A percentile compares a stretch with the other conserved stretches of the same genome.
These are phyloP conservation scores for Lophotriccus pileatus DNA, from an alignment of 2,797 vertebrate species.

Conservation along the genomic window DNA sequence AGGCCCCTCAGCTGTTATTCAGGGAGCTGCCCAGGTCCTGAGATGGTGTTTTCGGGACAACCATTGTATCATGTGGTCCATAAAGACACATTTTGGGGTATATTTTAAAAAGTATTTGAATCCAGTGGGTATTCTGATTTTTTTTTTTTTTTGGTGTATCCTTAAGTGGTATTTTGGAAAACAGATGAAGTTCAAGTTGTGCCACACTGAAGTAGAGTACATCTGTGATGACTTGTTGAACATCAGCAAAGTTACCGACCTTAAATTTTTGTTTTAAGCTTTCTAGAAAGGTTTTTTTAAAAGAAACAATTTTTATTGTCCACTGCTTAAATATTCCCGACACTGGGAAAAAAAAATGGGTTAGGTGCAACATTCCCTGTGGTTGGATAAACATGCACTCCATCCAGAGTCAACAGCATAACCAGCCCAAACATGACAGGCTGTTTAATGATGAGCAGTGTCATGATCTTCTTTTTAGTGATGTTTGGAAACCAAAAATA, in stretches of 20 bases:
- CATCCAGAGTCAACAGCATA: background rate
- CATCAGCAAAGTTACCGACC: background rate
- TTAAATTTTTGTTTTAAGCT: conserved; percentile 11
- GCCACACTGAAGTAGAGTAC: background rate
- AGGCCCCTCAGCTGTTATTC: background rate
- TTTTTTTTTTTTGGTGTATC: background rate
- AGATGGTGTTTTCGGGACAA: background rate
- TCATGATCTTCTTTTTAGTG: conserved; percentile 1
- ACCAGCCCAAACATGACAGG: background rate
- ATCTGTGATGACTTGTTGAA: background rate
- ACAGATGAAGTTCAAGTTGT: background rate
- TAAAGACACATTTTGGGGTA: background rate
- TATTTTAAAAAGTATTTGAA: background rate
- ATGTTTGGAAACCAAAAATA: conserved; percentile 33
- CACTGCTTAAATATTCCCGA: conserved; percentile 1
- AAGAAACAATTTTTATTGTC: conserved; percentile 6
- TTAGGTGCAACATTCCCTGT: background rate
- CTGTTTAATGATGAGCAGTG: background rate
- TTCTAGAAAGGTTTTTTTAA: background rate
- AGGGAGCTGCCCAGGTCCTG: background rate
- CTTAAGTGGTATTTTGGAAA: background rate
- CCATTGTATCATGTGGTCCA: accelerated
- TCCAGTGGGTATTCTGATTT: background rate
- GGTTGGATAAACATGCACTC: background rate
- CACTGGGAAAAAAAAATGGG: background rate